phyloP scores from a whole-genome alignment of 2,113 vertebrate genomes.

The Cynocephalus volans region DNA sequence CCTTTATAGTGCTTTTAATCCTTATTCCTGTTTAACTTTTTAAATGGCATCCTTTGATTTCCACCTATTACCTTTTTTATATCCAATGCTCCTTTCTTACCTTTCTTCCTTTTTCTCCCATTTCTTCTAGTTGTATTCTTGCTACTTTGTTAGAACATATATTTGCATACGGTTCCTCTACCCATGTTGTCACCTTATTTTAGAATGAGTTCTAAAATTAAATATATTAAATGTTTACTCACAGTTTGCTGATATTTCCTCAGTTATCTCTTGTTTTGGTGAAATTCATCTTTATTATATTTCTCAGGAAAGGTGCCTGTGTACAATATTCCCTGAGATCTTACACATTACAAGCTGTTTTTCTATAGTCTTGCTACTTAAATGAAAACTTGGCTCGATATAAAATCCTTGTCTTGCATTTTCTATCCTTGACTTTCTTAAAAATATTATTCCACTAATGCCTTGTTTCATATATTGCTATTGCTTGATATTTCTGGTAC shows the following conservation, averaged over 20 bases:
- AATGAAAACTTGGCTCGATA: background rate
- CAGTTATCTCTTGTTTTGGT: background rate
- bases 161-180: background rate
- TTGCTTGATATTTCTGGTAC: constrained; percentile 12
- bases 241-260: background rate
- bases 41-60: background rate
- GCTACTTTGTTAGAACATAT: background rate
- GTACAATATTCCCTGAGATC: background rate
- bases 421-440: constrained; percentile 37
- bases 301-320: background rate
- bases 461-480: background rate
- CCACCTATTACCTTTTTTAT: background rate
- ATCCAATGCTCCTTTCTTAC: background rate
- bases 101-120: background rate
- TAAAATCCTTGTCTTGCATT: background rate
- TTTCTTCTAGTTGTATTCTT: background rate
- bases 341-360: background rate
- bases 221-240: background rate
- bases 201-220: background rate
- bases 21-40: background rate
- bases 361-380: background rate
- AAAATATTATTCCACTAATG: background rate
- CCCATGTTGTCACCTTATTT: background rate
- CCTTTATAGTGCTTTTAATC: background rate
- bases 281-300: background rate